A percentile compares a stretch with the other conserved stretches of the same genome.
Conservation (phyloP, 2,888 invertebrate genomes). For the Aphidius colemani region DNA sequence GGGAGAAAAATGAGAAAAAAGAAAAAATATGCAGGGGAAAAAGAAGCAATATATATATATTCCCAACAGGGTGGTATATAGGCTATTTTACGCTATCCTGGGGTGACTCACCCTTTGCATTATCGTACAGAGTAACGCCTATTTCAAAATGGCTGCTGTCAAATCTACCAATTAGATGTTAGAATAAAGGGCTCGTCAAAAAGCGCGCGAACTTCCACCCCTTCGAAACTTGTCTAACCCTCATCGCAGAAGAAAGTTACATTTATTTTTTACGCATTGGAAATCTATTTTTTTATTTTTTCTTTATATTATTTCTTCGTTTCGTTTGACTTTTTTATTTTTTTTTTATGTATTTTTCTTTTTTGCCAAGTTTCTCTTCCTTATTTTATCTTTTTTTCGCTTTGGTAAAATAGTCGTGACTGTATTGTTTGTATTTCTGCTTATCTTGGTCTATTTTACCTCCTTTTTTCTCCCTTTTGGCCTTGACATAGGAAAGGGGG, state of each 20-base stretch:
- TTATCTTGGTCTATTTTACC: conserved; percentile 4
- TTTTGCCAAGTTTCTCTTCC: background rate
- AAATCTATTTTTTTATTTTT: conserved; percentile 29
- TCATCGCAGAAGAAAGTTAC: conserved; percentile 26
- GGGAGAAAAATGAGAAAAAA: conserved; percentile 17
- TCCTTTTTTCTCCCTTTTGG: background rate
- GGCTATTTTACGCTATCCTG: conserved; percentile 40
- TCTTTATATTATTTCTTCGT: background rate
- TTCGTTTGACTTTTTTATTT: conserved; percentile 4
- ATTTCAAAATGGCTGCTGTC: conserved; percentile 52
- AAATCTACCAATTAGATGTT: conserved; percentile 49
- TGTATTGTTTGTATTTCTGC: background rate
- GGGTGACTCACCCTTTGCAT: conserved; percentile 55
- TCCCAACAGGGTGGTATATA: conserved; percentile 27
- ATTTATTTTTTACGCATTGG: conserved; percentile 32
- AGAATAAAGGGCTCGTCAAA: conserved; percentile 44
- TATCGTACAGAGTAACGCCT: conserved; percentile 50
- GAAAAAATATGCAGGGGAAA: conserved; percentile 20
- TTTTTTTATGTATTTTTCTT: conserved; percentile 5
- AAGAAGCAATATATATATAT: conserved; percentile 11
- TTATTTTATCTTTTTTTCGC: background rate
- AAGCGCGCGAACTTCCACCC: conserved; percentile 44
- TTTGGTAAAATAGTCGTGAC: too few relatives aligned
- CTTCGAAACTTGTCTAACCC: conserved; percentile 30
- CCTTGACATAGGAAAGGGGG: too few relatives aligned